phyloP scores from a whole-genome alignment of 2,888 invertebrate species.

The Torymus auratus region DNA sequence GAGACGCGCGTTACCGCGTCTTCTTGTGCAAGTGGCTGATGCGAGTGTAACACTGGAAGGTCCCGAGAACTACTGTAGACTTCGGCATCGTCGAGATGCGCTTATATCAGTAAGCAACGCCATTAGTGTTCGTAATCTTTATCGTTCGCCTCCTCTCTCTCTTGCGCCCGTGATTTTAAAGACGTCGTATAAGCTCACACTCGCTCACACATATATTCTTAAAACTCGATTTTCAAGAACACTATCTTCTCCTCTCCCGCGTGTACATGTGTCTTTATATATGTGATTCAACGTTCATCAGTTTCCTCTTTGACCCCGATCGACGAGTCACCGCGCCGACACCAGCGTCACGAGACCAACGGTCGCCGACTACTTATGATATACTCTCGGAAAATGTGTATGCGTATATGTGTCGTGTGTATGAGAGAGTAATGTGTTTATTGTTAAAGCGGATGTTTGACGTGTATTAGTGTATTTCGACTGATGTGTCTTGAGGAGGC shows the following conservation, averaged over 20 bases:
- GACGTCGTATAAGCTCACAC: neutral
- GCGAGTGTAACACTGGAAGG: conserved; percentile 2
- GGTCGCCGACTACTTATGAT: neutral
- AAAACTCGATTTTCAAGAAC: conserved; percentile 30
- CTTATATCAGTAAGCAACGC: conserved; percentile 50
- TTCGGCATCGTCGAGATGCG: conserved; percentile 27
- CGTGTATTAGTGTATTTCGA: too few species aligned
- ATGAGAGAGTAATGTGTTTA: too few species aligned
- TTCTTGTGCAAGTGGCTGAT: too few species aligned
- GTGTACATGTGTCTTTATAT: conserved; percentile 4
- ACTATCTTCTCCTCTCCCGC: conserved; percentile 42
- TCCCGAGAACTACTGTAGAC: conserved; percentile 32
- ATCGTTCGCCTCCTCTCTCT: conserved; percentile 43
- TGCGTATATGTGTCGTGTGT: too few species aligned
- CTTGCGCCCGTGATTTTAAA: conserved; percentile 23
- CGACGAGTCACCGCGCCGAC: neutral
- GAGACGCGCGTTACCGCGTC: neutral
- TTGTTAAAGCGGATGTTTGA: too few species aligned
- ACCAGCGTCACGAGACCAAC: conserved; percentile 15
- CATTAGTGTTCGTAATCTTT: conserved; percentile 43
- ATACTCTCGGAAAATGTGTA: neutral
- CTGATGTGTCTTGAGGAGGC: too few species aligned
- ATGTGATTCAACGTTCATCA: conserved; percentile 46
- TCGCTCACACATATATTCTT: neutral
- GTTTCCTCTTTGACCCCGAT: conserved; percentile 54